Percentiles rank a stretch among this genome's conserved stretches.
These are phyloP conservation scores for Hypocryptadius cinnamomeus DNA, from an alignment of 2,113 vertebrate species.

Conservation along the genomic window DNA sequence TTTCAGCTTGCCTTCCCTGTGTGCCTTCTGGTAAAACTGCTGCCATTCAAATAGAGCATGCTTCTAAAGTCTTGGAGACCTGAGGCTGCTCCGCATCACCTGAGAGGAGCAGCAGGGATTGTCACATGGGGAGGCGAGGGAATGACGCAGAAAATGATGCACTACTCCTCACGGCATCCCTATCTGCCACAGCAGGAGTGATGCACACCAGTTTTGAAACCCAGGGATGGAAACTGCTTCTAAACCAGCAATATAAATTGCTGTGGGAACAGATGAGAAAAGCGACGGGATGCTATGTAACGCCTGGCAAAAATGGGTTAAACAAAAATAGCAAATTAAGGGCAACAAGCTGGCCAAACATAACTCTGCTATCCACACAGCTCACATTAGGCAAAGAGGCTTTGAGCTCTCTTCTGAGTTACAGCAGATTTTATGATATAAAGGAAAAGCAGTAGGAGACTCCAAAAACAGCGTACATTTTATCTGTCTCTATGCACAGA, in stretches of 20 bases:
- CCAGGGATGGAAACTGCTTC: neutral
- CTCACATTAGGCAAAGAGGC: neutral
- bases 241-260: neutral
- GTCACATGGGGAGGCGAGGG: rapidly evolving
- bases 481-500: constrained; percentile 20
- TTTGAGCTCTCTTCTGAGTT: neutral
- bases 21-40: neutral
- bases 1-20: neutral
- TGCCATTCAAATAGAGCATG: neutral
- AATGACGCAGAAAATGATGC: neutral
- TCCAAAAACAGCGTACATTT: constrained; percentile 1
- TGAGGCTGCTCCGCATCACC: neutral
- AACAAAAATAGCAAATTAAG: constrained; percentile 27
- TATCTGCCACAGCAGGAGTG: neutral
- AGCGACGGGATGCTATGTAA: neutral
- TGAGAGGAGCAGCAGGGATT: neutral
- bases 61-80: neutral
- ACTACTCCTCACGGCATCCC: neutral
- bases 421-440: neutral
- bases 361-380: neutral
- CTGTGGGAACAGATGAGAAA: neutral
- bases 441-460: constrained; percentile 28
- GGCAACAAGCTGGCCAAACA: constrained; percentile 2
- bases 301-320: constrained; percentile 3
- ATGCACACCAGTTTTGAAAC: neutral